A percentile compares a stretch with the other conserved stretches of the same genome.
phyloP scores from a whole-genome alignment of 2,113 vertebrate species.

The Odontesthes bonariensis region DNA sequence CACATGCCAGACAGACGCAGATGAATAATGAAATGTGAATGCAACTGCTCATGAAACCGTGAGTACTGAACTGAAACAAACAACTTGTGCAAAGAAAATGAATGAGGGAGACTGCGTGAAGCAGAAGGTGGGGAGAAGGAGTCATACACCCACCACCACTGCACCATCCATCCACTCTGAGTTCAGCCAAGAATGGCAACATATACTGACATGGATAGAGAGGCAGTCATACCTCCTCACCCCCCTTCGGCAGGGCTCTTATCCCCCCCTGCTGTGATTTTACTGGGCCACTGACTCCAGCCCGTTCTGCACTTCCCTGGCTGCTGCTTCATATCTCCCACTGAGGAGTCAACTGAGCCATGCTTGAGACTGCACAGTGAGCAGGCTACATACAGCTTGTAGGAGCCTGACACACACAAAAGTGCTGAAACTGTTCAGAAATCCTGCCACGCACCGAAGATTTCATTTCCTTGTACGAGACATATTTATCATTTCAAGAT shows the following conservation, averaged over 20 bases:
- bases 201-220: constrained; percentile 38
- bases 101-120: not conserved
- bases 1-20: constrained; percentile 14
- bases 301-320: constrained; percentile 52
- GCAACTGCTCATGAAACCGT: not conserved
- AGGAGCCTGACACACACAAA: constrained; percentile 42
- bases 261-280: constrained; percentile 68
- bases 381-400: constrained; percentile 53
- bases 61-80: constrained; percentile 13
- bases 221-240: constrained; percentile 56
- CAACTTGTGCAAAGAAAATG: not conserved
- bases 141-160: not conserved
- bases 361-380: constrained; percentile 70
- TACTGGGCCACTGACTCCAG: constrained; percentile 75
- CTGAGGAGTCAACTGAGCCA: constrained; percentile 72
- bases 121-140: constrained; percentile 9
- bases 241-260: constrained; percentile 52
- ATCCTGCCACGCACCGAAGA: constrained; percentile 37
- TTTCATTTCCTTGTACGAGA: constrained; percentile 32
- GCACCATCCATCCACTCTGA: constrained; percentile 8
- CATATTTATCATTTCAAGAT: constrained; percentile 20
- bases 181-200: constrained; percentile 27
- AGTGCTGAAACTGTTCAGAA: constrained; percentile 38
- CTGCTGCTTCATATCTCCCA: constrained; percentile 61
- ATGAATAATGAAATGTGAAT: constrained; percentile 33